Evolutionary conservation across 2,888 invertebrate species (phyloP).

Genomic region (Quadroppia sp.): DNA sequence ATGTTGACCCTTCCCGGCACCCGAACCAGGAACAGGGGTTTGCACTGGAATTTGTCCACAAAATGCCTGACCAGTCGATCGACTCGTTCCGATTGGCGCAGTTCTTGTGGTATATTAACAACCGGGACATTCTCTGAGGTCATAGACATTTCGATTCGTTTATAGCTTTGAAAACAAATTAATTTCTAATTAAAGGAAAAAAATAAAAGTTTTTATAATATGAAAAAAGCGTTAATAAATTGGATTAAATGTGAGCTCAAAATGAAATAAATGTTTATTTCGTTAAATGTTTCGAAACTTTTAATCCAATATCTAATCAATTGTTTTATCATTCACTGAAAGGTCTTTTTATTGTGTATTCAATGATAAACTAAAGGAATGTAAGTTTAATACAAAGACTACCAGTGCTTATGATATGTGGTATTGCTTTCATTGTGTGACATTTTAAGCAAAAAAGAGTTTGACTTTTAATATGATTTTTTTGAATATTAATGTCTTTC

Average conservation of each 20-base stretch:
- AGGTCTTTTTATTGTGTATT: background rate
- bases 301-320: background rate
- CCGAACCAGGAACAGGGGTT: slow-evolving; percentile 51
- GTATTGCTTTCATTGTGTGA: background rate
- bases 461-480: background rate
- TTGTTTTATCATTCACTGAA: background rate
- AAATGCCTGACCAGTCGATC: slow-evolving; percentile 43
- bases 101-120: slow-evolving; percentile 15
- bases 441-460: background rate
- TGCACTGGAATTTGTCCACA: slow-evolving; percentile 41
- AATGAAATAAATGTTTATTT: background rate
- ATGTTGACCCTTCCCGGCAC: slow-evolving; percentile 76
- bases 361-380: background rate
- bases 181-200: background rate
- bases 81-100: slow-evolving; percentile 35
- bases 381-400: background rate
- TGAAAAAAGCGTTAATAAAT: background rate
- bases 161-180: background rate
- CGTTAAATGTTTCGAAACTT: background rate
- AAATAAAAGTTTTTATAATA: background rate
- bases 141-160: background rate
- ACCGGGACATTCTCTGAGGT: slow-evolving; percentile 28
- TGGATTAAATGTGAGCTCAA: background rate
- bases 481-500: background rate
- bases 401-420: background rate